phyloP scores from a whole-genome alignment of 1,140 invertebrate genomes.

The Riptortus pedestris region DNA sequence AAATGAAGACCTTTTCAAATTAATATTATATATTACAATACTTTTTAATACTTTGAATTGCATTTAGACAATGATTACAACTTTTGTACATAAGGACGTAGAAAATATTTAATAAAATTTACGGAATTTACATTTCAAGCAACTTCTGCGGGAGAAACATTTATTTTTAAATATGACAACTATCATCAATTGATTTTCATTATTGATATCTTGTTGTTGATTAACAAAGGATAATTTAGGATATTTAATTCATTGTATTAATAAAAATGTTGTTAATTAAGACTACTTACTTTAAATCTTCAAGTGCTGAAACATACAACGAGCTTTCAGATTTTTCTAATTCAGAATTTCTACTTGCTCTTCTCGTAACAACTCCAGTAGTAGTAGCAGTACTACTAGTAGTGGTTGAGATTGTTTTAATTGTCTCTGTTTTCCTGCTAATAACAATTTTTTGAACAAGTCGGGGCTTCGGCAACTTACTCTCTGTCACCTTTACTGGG shows the following conservation, averaged over 20 bases:
- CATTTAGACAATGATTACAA: no score
- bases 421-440: background rate
- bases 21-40: no score
- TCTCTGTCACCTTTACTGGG: constrained; percentile 5
- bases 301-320: constrained; percentile 62
- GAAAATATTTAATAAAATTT: no score
- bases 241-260: background rate
- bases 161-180: no score
- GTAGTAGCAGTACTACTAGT: constrained; percentile 31
- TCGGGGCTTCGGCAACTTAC: background rate
- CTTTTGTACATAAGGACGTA: no score
- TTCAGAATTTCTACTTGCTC: constrained; percentile 33
- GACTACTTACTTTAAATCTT: constrained; percentile 48
- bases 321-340: constrained; percentile 40
- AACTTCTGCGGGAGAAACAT: no score
- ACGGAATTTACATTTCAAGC: no score
- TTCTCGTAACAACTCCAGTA: constrained; percentile 37
- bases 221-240: constrained; percentile 12
- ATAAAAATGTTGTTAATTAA: background rate
- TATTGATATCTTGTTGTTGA: no score
- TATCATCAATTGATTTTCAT: no score
- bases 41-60: no score
- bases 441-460: background rate
- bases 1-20: no score
- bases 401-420: background rate